Percentiles rank a stretch among this genome's conserved stretches.
Evolutionary conservation across 2,113 vertebrate species (phyloP).

Genomic region (Charina bottae): DNA sequence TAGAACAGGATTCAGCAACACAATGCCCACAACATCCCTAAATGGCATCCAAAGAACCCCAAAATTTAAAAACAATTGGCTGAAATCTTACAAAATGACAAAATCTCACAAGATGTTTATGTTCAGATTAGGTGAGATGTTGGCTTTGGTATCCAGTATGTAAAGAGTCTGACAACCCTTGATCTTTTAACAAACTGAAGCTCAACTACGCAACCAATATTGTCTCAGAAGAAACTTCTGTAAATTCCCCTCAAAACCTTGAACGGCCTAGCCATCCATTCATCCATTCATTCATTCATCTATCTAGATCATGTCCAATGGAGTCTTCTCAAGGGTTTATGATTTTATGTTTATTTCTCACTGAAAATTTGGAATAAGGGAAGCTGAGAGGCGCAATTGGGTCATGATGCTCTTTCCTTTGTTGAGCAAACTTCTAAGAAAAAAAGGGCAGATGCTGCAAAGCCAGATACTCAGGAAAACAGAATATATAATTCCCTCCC

Average conservation of each 20-base stretch:
- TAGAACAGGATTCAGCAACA: too few species aligned
- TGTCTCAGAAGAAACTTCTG: neutral
- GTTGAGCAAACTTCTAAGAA: neutral
- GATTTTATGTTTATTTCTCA: neutral
- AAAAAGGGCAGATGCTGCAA: neutral
- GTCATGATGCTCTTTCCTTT: neutral
- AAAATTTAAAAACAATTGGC: neutral
- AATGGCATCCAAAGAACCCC: neutral
- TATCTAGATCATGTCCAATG: too few species aligned
- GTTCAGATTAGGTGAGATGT: neutral
- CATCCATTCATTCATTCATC: too few species aligned
- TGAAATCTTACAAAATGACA: neutral
- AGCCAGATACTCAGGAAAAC: neutral
- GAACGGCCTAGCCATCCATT: neutral
- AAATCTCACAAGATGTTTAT: neutral
- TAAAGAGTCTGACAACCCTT: neutral
- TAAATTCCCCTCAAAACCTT: neutral
- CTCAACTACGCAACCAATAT: neutral
- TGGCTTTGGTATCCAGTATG: neutral
- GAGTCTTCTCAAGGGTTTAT: neutral
- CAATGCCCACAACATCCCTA: too few species aligned
- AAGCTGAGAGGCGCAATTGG: neutral
- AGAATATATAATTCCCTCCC: neutral
- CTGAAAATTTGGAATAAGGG: neutral
- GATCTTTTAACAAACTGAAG: conserved; percentile 1